Percentiles rank a stretch among this genome's conserved stretches.
Conservation (phyloP, 2,797 vertebrate species). For the Trematomus bernacchii region DNA sequence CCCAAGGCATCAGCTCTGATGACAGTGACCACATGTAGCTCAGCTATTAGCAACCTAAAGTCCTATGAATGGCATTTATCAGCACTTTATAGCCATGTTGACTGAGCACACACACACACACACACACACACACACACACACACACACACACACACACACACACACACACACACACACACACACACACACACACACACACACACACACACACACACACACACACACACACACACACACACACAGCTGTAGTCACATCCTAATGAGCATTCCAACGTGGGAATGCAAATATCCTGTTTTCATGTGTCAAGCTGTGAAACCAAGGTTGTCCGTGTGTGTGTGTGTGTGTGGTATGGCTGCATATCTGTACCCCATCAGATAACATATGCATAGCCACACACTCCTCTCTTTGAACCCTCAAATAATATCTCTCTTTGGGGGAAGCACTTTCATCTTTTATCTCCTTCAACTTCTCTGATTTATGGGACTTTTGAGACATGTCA, state of each 20-base stretch:
- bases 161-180: slow-evolving; percentile 42
- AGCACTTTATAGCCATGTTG: slow-evolving; percentile 56
- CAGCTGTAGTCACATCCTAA: slow-evolving; percentile 73
- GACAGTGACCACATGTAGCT: neutral
- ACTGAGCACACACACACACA: slow-evolving; percentile 46
- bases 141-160: slow-evolving; percentile 45
- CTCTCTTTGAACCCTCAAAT: neutral
- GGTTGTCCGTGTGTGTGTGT: slow-evolving; percentile 29
- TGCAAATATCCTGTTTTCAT: slow-evolving; percentile 77
- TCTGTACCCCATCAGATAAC: slow-evolving; percentile 2
- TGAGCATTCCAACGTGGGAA: slow-evolving; percentile 75
- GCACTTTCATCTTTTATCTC: neutral
- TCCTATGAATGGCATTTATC: slow-evolving; percentile 41
- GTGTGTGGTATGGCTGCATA: slow-evolving; percentile 12
- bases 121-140: no score
- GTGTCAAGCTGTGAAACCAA: slow-evolving; percentile 39
- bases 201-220: slow-evolving; percentile 45
- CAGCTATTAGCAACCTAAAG: neutral
- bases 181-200: slow-evolving; percentile 48
- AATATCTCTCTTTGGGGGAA: neutral
- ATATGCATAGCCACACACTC: slow-evolving; percentile 4
- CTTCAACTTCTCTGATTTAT: neutral
- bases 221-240: slow-evolving; percentile 41
- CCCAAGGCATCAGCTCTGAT: neutral
- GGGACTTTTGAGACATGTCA: neutral